Conservation (phyloP, 1,140 invertebrate species). For the Pectinophora gossypiella region DNA sequence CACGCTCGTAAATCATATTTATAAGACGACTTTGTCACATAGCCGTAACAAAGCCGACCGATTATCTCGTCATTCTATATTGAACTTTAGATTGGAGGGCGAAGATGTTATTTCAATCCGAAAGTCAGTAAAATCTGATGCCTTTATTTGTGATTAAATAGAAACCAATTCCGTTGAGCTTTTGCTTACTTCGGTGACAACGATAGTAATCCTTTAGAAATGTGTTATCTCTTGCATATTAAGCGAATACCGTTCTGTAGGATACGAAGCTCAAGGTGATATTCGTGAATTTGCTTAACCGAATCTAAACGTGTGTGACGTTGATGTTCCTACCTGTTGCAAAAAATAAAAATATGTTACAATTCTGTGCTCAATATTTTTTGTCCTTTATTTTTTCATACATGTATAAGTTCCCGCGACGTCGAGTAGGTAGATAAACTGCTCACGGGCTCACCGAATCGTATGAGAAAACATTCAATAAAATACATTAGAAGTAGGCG, state of each 20-base stretch:
- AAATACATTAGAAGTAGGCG: slow-evolving; percentile 52
- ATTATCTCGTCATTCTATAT: slow-evolving; percentile 20
- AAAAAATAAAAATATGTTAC: background rate
- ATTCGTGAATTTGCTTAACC: no score
- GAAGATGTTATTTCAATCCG: slow-evolving; percentile 32
- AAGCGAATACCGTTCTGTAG: no score
- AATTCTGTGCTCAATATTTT: background rate
- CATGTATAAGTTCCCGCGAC: background rate
- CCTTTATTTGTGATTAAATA: slow-evolving; percentile 23
- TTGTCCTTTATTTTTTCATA: background rate
- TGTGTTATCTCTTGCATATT: slow-evolving; percentile 10
- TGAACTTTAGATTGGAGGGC: slow-evolving; percentile 29
- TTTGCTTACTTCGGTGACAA: slow-evolving; percentile 36
- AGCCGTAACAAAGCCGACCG: slow-evolving; percentile 39
- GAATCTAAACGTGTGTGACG: no score
- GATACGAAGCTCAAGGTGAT: no score
- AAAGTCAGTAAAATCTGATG: slow-evolving; percentile 16
- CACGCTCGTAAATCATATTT: slow-evolving; percentile 68
- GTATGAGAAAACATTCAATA: slow-evolving; percentile 59
- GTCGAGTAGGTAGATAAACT: slow-evolving; percentile 17
- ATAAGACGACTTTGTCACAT: slow-evolving; percentile 71
- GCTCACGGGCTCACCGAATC: slow-evolving; percentile 56
- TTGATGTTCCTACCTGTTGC: background rate
- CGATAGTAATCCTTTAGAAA: slow-evolving; percentile 21
- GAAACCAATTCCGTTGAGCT: slow-evolving; percentile 20